Conservation (phyloP, 1,140 invertebrate genomes). For the Sinella curviseta region DNA sequence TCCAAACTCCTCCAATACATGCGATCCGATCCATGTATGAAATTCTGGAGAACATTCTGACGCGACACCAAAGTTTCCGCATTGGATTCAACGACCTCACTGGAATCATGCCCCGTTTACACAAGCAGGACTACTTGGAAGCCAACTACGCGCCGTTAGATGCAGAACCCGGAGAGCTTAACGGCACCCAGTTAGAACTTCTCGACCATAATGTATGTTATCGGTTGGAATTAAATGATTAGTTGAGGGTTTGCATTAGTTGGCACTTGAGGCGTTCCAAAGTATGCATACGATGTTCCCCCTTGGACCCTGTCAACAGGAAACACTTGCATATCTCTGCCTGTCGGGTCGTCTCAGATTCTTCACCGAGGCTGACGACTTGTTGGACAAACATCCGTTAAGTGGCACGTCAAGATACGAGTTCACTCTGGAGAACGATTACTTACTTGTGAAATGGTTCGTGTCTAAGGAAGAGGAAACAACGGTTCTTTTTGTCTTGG, state of each 20-base stretch:
- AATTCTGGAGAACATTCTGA: neutral
- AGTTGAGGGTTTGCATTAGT: no score
- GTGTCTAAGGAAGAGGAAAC: neutral
- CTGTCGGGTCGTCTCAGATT: neutral
- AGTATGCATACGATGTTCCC: no score
- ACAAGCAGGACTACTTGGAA: neutral
- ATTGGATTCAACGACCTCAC: neutral
- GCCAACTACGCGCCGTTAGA: neutral
- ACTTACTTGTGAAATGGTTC: neutral
- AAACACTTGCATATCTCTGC: neutral
- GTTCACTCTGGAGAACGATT: neutral
- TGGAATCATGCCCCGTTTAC: neutral
- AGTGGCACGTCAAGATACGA: slow-evolving; percentile 6
- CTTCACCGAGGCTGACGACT: neutral
- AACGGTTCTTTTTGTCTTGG: neutral
- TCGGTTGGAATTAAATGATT: no score
- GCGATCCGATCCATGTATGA: neutral
- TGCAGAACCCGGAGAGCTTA: no score
- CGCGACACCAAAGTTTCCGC: neutral
- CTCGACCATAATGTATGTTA: no score
- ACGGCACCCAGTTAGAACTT: neutral
- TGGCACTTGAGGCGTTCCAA: no score
- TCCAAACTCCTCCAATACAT: neutral
- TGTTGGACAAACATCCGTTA: neutral
- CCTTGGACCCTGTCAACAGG: no score